Percentiles rank a stretch among this genome's conserved stretches.
Conservation (phyloP, 2,888 invertebrate genomes). For the Empis stercorea region DNA sequence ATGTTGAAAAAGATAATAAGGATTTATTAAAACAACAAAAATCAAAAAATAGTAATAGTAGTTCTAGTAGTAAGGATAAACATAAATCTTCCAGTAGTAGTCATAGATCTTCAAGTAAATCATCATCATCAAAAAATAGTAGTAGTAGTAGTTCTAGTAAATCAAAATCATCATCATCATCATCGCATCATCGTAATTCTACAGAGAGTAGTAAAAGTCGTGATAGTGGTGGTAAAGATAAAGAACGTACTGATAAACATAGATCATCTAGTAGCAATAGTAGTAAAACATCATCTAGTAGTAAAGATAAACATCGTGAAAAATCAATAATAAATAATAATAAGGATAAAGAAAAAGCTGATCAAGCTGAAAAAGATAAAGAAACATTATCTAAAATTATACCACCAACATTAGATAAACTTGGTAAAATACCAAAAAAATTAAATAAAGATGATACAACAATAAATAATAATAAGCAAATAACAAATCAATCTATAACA, state of each 20-base stretch:
- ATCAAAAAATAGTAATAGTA: constrained; percentile 26
- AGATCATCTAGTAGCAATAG: constrained; percentile 13
- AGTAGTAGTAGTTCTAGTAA: constrained; percentile 23
- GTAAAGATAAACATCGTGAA: constrained; percentile 21
- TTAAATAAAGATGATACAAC: constrained; percentile 28
- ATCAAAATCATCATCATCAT: constrained; percentile 19
- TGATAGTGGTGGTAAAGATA: constrained; percentile 32
- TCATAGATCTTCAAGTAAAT: constrained; percentile 21
- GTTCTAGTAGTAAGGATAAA: constrained; percentile 27
- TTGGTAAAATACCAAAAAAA: constrained; percentile 69
- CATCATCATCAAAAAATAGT: constrained; percentile 20
- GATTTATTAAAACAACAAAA: not conserved
- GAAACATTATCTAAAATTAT: constrained; percentile 52
- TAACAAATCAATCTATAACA: constrained; percentile 26
- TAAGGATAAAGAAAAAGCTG: constrained; percentile 35
- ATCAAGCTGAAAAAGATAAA: constrained; percentile 52
- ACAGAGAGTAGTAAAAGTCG: constrained; percentile 13
- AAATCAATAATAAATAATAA: constrained; percentile 26
- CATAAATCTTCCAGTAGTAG: constrained; percentile 36
- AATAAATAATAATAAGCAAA: constrained; percentile 16
- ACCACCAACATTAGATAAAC: constrained; percentile 54
- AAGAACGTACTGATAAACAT: constrained; percentile 22
- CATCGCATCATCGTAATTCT: constrained; percentile 23
- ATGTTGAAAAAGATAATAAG: constrained; percentile 29
- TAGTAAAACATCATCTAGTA: constrained; percentile 15